Evolutionary conservation across 2,113 vertebrate species (phyloP), one percentile per base, ranked within the genome.

Genomic region (Vidua chalybeata): DNA sequence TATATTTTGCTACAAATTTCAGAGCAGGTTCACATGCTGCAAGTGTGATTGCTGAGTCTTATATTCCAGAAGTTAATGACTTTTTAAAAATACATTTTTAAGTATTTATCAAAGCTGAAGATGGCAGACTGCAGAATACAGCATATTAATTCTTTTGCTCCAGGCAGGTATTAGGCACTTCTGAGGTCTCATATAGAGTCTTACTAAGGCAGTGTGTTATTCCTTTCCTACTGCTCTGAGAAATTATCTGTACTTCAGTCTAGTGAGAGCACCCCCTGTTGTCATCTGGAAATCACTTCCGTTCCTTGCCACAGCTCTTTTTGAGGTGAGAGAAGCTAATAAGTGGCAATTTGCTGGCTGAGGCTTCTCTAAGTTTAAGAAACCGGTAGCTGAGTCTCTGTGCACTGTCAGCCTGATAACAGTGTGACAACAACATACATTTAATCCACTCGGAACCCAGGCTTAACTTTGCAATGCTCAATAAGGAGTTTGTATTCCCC

Each of bases 21-120:
- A 93, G 94, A 84, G 86, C 94, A 95, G 79, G 96, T 98, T 98
- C 96, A 87, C 95, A 97, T 89, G 63, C 94, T 96, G 94, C 87
- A 92, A 95, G 96, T 93, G 87, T 88, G 97, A 97, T 95, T 96
- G 94, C 96, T 97, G 95, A 97, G 94, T 96, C 96, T 96, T 97
- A 95, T 92, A 97, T 97, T 94, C 94, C 90, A 97, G 97, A 98
- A 98, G 97, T 97, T 98, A 98, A 98, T 98, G 98, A 98, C 96
- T 98, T 98, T 98, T 98, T 94, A 98, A 98, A 98, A 98, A 98
- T 98, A 98, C 96, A 98, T 98, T 98, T 98, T 98, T 97, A 98
- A 98, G 98, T 98, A 98, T 98, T 98, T 98, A 98, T 98, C 98
- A 98, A 98, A 98, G 98, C 97, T 97, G 98, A 98, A 97, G 97